Percentiles rank a stretch among this genome's conserved stretches.
These are phyloP conservation scores for Drosophila micromelanica DNA, from an alignment of 1,140 invertebrate species.

Conservation along the genomic window DNA sequence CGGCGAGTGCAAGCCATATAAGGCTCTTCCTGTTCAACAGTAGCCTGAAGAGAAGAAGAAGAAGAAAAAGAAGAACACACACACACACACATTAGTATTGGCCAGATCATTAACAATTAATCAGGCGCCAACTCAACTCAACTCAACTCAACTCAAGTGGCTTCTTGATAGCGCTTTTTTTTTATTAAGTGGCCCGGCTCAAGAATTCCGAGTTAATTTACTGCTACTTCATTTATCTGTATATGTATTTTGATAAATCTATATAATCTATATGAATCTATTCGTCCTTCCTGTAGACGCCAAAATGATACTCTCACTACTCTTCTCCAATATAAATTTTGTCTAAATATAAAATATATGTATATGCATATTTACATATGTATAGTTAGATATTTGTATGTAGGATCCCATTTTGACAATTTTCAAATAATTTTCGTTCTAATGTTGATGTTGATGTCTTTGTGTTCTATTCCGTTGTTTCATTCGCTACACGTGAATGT, in stretches of 20 bases:
- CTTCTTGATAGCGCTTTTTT: constrained; percentile 29
- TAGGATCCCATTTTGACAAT: too few relatives aligned
- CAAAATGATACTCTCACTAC: too few relatives aligned
- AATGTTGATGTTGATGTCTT: not conserved
- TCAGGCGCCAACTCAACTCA: constrained; percentile 4
- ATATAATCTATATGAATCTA: too few relatives aligned
- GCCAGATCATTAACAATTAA: not conserved
- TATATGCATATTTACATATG: too few relatives aligned
- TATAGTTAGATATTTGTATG: too few relatives aligned
- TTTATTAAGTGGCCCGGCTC: constrained; percentile 19
- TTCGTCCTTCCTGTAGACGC: too few relatives aligned
- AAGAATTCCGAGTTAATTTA: not conserved
- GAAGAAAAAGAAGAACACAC: not conserved
- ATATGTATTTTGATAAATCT: not conserved
- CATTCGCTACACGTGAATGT: not conserved
- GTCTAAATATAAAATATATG: too few relatives aligned
- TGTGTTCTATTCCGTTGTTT: not conserved
- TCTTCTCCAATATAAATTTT: too few relatives aligned
- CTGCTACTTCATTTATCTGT: too few relatives aligned
- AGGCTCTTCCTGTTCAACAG: constrained; percentile 62
- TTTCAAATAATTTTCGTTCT: too few relatives aligned
- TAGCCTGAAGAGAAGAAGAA: constrained; percentile 37
- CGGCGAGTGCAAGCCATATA: constrained; percentile 64
- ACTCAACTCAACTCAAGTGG: constrained; percentile 25
- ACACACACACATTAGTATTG: not conserved